Conservation (phyloP, 2,797 vertebrate species). For the Hemitrygon akajei region DNA sequence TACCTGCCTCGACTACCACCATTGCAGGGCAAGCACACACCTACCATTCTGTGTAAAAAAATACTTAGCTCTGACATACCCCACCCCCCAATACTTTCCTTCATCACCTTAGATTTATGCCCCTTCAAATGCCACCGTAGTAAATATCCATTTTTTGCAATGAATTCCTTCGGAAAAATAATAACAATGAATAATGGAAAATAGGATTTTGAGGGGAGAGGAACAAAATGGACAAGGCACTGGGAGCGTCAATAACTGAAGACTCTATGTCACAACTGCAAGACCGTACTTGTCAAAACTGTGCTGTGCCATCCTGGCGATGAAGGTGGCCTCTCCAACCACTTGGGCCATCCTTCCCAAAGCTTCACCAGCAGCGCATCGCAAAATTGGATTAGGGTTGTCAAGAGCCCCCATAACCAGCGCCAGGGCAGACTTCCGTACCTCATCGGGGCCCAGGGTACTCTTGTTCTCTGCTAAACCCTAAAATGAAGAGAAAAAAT, state of each 20-base stretch:
- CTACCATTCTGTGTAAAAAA: too few relatives aligned
- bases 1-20: too few relatives aligned
- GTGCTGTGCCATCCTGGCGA: constrained; percentile 95
- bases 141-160: not conserved
- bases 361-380: constrained; percentile 94
- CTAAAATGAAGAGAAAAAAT: constrained; percentile 50
- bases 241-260: not conserved
- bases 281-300: constrained; percentile 92
- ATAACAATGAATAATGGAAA: not conserved
- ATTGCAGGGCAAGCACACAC: too few relatives aligned
- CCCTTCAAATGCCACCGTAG: not conserved
- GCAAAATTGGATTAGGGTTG: constrained; percentile 93
- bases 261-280: too few relatives aligned
- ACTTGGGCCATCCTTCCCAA: constrained; percentile 98
- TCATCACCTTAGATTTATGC: too few relatives aligned
- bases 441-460: constrained; percentile 91
- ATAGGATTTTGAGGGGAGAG: not conserved
- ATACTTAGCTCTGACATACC: too few relatives aligned
- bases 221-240: constrained; percentile 1
- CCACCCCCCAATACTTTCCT: too few relatives aligned
- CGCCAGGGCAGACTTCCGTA: constrained; percentile 88
- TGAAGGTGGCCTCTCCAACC: constrained; percentile 93
- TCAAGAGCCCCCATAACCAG: constrained; percentile 95
- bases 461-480: constrained; percentile 98
- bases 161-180: not conserved